These are phyloP conservation scores for Rhinolophus ferrumequinum DNA, from an alignment of 2,113 vertebrate species.

Conservation along the genomic window DNA sequence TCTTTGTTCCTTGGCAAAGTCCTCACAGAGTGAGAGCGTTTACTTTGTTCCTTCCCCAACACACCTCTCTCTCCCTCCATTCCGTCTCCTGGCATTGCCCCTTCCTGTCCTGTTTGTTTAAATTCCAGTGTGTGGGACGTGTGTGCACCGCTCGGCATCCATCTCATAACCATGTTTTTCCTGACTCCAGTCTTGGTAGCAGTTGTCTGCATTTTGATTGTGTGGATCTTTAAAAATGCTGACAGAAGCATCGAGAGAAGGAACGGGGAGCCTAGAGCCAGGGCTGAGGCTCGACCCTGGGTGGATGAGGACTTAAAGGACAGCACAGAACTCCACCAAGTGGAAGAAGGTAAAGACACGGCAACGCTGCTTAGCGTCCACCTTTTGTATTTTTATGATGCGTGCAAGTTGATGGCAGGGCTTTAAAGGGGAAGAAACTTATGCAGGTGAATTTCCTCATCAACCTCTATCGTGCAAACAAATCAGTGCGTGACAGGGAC, in stretches of 20 bases:
- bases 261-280: neutral
- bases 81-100: neutral
- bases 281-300: conserved; percentile 84
- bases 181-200: conserved; percentile 90
- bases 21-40: neutral
- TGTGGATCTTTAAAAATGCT: conserved; percentile 85
- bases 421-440: fast-evolving
- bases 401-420: fast-evolving
- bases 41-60: neutral
- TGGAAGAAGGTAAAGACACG: conserved; percentile 85
- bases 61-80: conserved; percentile 20
- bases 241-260: conserved; percentile 36
- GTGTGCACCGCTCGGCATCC: fast-evolving
- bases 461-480: neutral
- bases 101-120: neutral
- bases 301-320: conserved; percentile 92
- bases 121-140: neutral
- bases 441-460: neutral
- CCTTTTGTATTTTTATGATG: fast-evolving
- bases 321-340: conserved; percentile 82
- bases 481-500: neutral
- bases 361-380: fast-evolving
- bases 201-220: conserved; percentile 89
- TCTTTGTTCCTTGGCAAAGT: conserved; percentile 63
- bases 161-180: conserved; percentile 85